Conservation (phyloP, 2,113 vertebrate species). For the Toxostoma redivivum region DNA sequence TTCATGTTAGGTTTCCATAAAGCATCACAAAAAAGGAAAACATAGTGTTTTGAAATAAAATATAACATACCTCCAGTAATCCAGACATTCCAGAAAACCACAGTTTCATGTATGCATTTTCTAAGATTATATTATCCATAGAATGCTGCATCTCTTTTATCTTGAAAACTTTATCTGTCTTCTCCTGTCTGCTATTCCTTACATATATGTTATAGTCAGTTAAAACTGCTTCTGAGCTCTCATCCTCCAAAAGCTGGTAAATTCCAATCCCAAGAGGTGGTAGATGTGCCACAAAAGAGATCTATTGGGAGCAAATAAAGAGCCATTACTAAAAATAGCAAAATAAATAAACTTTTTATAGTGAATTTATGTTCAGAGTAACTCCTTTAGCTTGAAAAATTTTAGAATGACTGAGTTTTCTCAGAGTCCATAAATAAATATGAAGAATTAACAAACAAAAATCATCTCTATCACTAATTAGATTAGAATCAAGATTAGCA, state of each 20-base stretch:
- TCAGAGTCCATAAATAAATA: not conserved
- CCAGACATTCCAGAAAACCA: conserved; percentile 79
- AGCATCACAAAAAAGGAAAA: not conserved
- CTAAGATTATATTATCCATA: conserved; percentile 70
- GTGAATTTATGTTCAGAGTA: not conserved
- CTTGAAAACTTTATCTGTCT: conserved; percentile 70
- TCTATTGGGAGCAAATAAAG: conserved; percentile 59
- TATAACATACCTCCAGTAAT: conserved; percentile 81
- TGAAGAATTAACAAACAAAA: not conserved
- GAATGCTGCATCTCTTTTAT: conserved; percentile 64
- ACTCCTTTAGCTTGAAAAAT: not conserved
- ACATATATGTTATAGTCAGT: conserved; percentile 73
- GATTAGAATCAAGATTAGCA: not conserved
- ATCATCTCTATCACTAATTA: not conserved
- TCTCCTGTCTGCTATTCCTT: conserved; percentile 27
- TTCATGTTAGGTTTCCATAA: not conserved
- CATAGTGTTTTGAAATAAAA: not conserved
- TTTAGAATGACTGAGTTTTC: not conserved
- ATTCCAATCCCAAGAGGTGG: conserved; percentile 81
- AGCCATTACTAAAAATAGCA: not conserved
- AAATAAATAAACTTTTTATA: not conserved
- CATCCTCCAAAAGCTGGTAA: conserved; percentile 78
- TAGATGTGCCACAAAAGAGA: conserved; percentile 81
- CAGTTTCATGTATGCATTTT: conserved; percentile 82
- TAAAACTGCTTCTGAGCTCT: conserved; percentile 65